Conservation (phyloP, 2,888 invertebrate species). For the Pyrrhia umbra region DNA sequence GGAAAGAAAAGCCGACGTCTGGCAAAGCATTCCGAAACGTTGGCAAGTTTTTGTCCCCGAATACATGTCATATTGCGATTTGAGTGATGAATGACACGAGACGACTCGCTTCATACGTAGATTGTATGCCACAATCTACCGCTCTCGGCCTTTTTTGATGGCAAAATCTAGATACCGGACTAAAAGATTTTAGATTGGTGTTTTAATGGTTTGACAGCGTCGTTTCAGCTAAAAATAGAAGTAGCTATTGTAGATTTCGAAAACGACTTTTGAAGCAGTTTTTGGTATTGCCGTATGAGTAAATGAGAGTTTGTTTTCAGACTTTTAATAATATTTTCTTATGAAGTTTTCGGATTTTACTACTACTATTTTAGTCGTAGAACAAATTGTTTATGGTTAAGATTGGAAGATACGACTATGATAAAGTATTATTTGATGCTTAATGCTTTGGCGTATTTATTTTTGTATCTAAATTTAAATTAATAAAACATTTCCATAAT, state of each 20-base stretch:
- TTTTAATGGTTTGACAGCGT: slow-evolving; percentile 39
- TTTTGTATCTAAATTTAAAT: too few relatives aligned
- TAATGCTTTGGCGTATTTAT: too few relatives aligned
- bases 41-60: slow-evolving; percentile 47
- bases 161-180: slow-evolving; percentile 51
- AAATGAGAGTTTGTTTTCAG: too few relatives aligned
- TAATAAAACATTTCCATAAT: too few relatives aligned
- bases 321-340: too few relatives aligned
- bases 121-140: slow-evolving; percentile 40
- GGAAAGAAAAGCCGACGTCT: slow-evolving; percentile 25
- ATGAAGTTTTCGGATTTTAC: too few relatives aligned
- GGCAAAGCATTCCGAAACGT: slow-evolving; percentile 39
- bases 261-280: slow-evolving; percentile 5
- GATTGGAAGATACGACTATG: too few relatives aligned
- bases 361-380: too few relatives aligned
- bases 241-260: slow-evolving; percentile 18
- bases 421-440: too few relatives aligned
- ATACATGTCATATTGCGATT: slow-evolving; percentile 51
- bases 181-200: slow-evolving; percentile 54
- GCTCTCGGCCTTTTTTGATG: slow-evolving; percentile 44
- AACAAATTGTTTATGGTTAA: too few relatives aligned
- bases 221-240: slow-evolving; percentile 32
- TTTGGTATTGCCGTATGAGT: neutral
- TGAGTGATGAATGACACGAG: slow-evolving; percentile 54
- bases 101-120: slow-evolving; percentile 34